Conservation (phyloP, 2,797 vertebrate genomes). For the Coracias cyanogaster region DNA sequence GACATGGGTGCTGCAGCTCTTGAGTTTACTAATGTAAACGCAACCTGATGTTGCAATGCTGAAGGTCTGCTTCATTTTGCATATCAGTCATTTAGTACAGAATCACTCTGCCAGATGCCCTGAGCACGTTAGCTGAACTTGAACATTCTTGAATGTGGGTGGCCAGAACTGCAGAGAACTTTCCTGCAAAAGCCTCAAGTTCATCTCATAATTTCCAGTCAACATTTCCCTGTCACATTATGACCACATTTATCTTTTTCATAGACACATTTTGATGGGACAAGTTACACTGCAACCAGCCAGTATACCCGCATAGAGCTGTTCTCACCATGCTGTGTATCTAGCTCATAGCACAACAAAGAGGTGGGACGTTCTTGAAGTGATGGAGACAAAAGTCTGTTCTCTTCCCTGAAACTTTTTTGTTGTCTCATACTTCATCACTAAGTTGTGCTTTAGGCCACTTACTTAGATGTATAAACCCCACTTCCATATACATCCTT, state of each 20-base stretch:
- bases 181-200: not conserved
- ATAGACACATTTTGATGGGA: not conserved
- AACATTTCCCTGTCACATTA: not conserved
- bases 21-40: not conserved
- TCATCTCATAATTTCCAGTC: not conserved
- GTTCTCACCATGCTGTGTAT: not conserved
- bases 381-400: not conserved
- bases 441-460: not conserved
- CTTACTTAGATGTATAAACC: not conserved
- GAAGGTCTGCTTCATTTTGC: not conserved
- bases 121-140: not conserved
- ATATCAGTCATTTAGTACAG: not conserved
- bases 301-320: not conserved
- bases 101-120: not conserved
- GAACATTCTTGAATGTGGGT: not conserved
- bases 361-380: not conserved
- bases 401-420: not conserved
- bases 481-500: not conserved
- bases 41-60: not conserved
- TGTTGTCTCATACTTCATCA: not conserved
- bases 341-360: not conserved
- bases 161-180: not conserved
- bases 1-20: not conserved
- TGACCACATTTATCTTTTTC: not conserved
- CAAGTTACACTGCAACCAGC: not conserved